Base-by-base conservation (phyloP, 2,888 invertebrate genomes). In the Dendrolimus pini region DNA sequence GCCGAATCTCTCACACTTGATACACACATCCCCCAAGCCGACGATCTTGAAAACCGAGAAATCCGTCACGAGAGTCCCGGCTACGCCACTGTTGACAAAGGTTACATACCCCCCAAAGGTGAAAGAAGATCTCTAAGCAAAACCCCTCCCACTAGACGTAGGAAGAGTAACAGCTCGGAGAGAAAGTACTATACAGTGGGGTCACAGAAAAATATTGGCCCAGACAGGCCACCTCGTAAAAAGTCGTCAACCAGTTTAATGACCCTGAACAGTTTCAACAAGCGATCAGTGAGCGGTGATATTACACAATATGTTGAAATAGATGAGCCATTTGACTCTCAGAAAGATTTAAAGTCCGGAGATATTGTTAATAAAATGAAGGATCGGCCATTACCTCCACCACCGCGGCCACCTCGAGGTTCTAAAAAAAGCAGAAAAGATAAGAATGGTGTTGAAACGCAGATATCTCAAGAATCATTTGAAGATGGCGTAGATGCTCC, bases 341-440 rank as follows among this genome's bases (percentile, higher is more conserved):
- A 92, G 56, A 93, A 93, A 68, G 92, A 94, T 71, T 83, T 96
- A 55, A 93, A 95, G 62, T 95, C 95, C 18, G 96, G 95, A 9
- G 94, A 94, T 62, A 91, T 96, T 54, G 92, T 96, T 2, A 94
- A 93, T 70, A 96, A 94, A 87, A 97, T 97, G 94, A 95, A 96
- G 83, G 94, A 94, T 67, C 92, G 97, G 63, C 97, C 97, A 0
- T 81, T 97, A 64, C 97, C 97, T 1, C 94, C 97, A 7, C 97
- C 97, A 0, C 97, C 97, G 1, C 90, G 96, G 60, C 97, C 97
- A 52, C 96, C 96, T 0, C 92, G 96, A 62, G 92, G 92, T 30
- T 91, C 92, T 41, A 92, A 85, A 61, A 67, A 72, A 42, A 85
- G 84, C 65, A 88, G 79, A 68, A 79, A 74, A 62, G 74, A 75